A percentile compares a stretch with the other conserved stretches of the same genome.
Evolutionary conservation across 2,797 vertebrate species (phyloP).

Genomic region (Gastrophryne carolinensis): DNA sequence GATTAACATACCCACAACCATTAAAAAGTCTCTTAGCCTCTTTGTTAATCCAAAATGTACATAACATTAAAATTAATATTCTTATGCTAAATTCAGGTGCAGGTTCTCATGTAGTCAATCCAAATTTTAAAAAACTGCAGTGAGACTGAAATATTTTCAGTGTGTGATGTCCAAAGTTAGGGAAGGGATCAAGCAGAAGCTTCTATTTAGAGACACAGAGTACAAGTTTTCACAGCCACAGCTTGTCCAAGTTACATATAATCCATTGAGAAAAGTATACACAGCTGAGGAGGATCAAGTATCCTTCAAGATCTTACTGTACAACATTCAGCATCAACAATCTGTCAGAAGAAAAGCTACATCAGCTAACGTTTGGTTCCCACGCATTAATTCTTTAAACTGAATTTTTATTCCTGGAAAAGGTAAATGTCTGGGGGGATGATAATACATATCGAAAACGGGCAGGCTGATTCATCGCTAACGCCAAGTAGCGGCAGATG

Average conservation of each 20-base stretch:
- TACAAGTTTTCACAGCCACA: constrained; percentile 44
- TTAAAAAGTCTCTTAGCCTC: too few relatives aligned
- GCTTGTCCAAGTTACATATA: constrained; percentile 62
- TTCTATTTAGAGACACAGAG: constrained; percentile 61
- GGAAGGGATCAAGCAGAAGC: constrained; percentile 26
- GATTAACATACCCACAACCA: too few relatives aligned
- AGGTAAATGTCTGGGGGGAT: not conserved
- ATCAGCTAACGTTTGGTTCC: constrained; percentile 4
- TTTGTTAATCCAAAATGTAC: not conserved
- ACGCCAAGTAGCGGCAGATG: too few relatives aligned
- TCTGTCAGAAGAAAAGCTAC: not conserved
- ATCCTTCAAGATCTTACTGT: constrained; percentile 57
- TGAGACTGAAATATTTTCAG: not conserved
- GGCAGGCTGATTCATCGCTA: too few relatives aligned
- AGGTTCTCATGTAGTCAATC: not conserved
- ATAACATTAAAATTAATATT: not conserved
- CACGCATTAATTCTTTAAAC: not conserved
- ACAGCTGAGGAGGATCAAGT: constrained; percentile 63
- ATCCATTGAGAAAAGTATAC: constrained; percentile 61
- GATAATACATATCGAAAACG: too few relatives aligned
- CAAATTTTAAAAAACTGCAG: not conserved
- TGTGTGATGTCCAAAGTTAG: not conserved
- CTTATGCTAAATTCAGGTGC: too few relatives aligned
- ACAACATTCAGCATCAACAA: constrained; percentile 33
- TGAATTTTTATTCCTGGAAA: not conserved